Evolutionary conservation across 1,140 invertebrate genomes (phyloP).

Genomic region (Drosophila mauritiana): DNA sequence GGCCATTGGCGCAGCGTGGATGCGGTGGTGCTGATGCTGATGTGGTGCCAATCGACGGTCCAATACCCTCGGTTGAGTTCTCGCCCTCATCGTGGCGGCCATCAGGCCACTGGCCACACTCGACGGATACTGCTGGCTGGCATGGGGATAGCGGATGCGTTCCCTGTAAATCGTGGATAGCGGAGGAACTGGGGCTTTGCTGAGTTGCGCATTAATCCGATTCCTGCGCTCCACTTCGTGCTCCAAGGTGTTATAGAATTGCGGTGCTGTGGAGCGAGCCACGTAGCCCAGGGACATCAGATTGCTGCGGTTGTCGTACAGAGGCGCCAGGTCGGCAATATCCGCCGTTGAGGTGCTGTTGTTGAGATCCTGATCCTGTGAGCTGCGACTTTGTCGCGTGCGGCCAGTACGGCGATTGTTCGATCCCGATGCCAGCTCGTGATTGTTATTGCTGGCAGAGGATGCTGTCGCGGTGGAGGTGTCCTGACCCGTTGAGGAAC

Average conservation of each 20-base stretch:
- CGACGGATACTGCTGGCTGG: conserved; percentile 65
- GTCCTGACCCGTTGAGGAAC: conserved; percentile 71
- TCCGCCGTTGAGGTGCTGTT: conserved; percentile 74
- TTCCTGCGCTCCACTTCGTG: conserved; percentile 81
- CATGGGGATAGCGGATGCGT: conserved; percentile 65
- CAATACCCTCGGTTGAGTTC: conserved; percentile 86
- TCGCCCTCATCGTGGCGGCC: conserved; percentile 70
- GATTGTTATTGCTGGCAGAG: conserved; percentile 49
- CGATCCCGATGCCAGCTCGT: conserved; percentile 33
- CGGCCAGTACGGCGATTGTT: conserved; percentile 40
- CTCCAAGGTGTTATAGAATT: conserved; percentile 80
- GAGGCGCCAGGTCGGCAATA: conserved; percentile 67
- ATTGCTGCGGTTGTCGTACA: conserved; percentile 81
- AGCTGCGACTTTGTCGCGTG: conserved; percentile 38
- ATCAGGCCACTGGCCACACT: conserved; percentile 60
- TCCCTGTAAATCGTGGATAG: conserved; percentile 80
- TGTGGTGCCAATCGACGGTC: conserved; percentile 85
- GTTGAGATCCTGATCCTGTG: conserved; percentile 70
- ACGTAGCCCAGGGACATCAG: conserved; percentile 80
- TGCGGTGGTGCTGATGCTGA: conserved; percentile 72
- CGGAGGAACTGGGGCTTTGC: conserved; percentile 49
- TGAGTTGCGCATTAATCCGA: conserved; percentile 80
- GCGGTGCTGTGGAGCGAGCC: conserved; percentile 63
- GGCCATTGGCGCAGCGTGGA: conserved; percentile 58
- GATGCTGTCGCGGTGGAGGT: conserved; percentile 72